Evolutionary conservation across 2,113 vertebrate genomes (phyloP).

Genomic region (Poeciliopsis retropinna): DNA sequence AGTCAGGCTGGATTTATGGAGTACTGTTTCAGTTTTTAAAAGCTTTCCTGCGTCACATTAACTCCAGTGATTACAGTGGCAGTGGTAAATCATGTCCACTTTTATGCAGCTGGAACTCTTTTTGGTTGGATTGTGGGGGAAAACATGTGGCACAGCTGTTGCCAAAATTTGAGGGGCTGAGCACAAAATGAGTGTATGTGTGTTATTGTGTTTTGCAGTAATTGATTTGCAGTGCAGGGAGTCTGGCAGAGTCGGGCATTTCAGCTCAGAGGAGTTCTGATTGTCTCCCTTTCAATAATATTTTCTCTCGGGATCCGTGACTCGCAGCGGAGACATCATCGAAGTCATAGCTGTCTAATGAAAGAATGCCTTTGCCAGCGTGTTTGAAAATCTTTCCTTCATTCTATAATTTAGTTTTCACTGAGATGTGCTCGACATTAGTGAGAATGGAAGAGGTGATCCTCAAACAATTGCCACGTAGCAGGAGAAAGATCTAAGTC

Average conservation of each 20-base stretch:
- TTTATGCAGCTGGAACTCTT: constrained; percentile 63
- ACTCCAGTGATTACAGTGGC: constrained; percentile 68
- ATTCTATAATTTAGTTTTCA: constrained; percentile 4
- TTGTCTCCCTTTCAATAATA: constrained; percentile 7
- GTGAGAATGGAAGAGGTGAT: neutral
- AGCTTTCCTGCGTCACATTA: constrained; percentile 74
- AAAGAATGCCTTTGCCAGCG: neutral
- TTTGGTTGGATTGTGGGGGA: constrained; percentile 68
- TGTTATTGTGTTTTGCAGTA: constrained; percentile 4
- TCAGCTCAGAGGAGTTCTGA: constrained; percentile 6
- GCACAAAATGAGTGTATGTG: neutral
- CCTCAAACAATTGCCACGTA: neutral
- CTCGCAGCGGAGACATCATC: constrained; percentile 11
- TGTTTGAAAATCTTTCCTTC: neutral
- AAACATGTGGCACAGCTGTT: constrained; percentile 16
- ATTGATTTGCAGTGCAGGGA: constrained; percentile 34
- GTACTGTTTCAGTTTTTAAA: constrained; percentile 76
- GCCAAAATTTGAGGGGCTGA: constrained; percentile 7
- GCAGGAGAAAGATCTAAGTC: neutral
- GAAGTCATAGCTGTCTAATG: constrained; percentile 2
- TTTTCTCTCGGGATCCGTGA: constrained; percentile 29
- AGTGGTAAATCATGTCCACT: constrained; percentile 75
- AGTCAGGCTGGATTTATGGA: constrained; percentile 69
- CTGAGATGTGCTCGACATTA: neutral
- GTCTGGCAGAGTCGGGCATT: constrained; percentile 13